phyloP scores from a whole-genome alignment of 2,888 invertebrate species.

The Drosophila parthenogenetica region DNA sequence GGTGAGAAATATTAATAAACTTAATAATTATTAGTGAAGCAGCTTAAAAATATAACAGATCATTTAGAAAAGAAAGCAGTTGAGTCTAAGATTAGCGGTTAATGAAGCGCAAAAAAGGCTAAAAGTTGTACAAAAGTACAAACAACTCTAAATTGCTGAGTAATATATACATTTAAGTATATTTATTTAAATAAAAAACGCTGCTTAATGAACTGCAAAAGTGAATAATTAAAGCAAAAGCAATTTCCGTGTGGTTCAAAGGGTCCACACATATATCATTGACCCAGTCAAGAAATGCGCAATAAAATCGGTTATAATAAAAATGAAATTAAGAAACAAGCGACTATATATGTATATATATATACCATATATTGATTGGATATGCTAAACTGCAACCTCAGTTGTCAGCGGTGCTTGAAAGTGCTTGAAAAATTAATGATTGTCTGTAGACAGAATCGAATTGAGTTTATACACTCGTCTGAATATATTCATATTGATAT shows the following conservation, averaged over 20 bases:
- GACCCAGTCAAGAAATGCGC: slow-evolving; percentile 10
- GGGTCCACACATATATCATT: slow-evolving; percentile 14
- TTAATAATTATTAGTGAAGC: neutral
- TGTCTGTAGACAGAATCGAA: slow-evolving; percentile 18
- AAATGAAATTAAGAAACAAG: slow-evolving; percentile 3
- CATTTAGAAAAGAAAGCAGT: too few species aligned
- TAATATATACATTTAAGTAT: too few species aligned
- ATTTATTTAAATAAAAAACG: too few species aligned
- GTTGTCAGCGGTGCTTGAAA: slow-evolving; percentile 23
- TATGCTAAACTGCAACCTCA: slow-evolving; percentile 25
- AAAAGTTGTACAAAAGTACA: neutral
- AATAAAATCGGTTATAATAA: neutral
- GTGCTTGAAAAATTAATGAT: slow-evolving; percentile 22
- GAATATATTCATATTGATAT: slow-evolving; percentile 24
- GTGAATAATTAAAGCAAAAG: neutral
- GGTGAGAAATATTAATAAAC: neutral
- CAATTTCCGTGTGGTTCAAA: neutral
- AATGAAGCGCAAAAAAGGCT: too few species aligned
- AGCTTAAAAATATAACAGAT: neutral
- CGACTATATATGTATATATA: neutral
- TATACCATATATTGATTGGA: slow-evolving; percentile 2
- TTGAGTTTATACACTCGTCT: slow-evolving; percentile 28
- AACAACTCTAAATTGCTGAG: neutral
- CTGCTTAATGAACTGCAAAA: neutral
- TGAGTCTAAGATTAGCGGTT: too few species aligned